Evolutionary conservation across 2,888 invertebrate species (phyloP).

Genomic region (Pristionchus exspectatus): DNA sequence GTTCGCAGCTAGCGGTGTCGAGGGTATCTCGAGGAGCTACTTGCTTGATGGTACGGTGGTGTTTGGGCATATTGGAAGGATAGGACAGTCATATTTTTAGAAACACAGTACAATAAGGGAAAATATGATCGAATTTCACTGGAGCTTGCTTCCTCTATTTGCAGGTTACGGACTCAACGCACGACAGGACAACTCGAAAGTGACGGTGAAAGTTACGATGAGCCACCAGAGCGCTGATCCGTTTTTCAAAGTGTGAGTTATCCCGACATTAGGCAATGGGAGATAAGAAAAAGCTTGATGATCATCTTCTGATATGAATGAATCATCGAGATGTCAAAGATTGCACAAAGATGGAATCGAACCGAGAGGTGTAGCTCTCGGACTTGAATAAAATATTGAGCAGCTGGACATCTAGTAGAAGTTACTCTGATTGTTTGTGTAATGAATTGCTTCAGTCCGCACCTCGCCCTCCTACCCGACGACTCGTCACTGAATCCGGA

Average conservation of each 20-base stretch:
- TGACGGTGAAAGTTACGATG: constrained; percentile 92
- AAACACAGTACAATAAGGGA: too few relatives aligned
- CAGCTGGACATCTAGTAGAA: too few relatives aligned
- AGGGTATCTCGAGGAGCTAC: constrained; percentile 87
- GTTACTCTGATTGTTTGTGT: too few relatives aligned
- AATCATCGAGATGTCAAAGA: not conserved
- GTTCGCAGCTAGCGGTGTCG: constrained; percentile 92
- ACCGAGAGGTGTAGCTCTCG: too few relatives aligned
- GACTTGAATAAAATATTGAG: too few relatives aligned
- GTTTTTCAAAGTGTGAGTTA: constrained; percentile 94
- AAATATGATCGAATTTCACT: too few relatives aligned
- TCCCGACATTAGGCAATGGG: too few relatives aligned
- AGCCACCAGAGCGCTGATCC: constrained; percentile 96
- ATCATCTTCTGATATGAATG: not conserved
- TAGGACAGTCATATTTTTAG: too few relatives aligned
- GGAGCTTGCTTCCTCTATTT: not conserved
- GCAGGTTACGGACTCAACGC: constrained; percentile 88
- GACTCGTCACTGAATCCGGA: constrained; percentile 52
- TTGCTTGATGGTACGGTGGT: constrained; percentile 88
- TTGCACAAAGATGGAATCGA: not conserved
- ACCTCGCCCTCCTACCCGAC: constrained; percentile 11
- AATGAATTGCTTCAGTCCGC: constrained; percentile 30
- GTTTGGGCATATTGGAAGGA: too few relatives aligned
- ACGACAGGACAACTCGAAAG: constrained; percentile 96
- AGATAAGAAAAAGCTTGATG: too few relatives aligned